A percentile compares a stretch with the other conserved stretches of the same genome.
phyloP scores from a whole-genome alignment of 2,113 vertebrate species.

The Labeo rohita region DNA sequence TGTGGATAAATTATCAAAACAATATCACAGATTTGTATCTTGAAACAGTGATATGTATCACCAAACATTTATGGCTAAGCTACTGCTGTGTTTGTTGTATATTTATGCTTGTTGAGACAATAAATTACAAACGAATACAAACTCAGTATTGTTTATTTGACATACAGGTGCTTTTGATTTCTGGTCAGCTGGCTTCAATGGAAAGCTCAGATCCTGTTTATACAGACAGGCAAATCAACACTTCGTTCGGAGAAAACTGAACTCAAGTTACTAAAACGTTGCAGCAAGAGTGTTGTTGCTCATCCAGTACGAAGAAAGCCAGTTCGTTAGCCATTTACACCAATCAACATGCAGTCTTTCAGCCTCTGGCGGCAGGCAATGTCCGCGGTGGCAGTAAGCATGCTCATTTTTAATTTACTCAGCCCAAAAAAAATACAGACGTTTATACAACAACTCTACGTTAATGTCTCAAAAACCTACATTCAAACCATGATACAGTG shows the following conservation, averaged over 20 bases:
- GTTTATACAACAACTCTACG: conserved; percentile 76
- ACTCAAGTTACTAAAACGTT: conserved; percentile 56
- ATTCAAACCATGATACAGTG: conserved; percentile 74
- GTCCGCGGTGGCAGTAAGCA: conserved; percentile 49
- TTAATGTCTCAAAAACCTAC: conserved; percentile 77
- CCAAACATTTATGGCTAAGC: not conserved
- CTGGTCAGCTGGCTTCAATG: conserved; percentile 71
- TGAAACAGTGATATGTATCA: not conserved
- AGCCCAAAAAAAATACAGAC: conserved; percentile 51
- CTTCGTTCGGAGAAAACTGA: conserved; percentile 62
- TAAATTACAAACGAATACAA: conserved; percentile 65
- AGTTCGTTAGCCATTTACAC: conserved; percentile 45
- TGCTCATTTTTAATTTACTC: conserved; percentile 60
- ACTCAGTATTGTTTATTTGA: conserved; percentile 83
- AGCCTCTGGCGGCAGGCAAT: conserved; percentile 49
- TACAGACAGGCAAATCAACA: conserved; percentile 67
- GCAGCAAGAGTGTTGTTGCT: conserved; percentile 71
- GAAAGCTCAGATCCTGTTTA: conserved; percentile 70
- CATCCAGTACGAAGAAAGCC: conserved; percentile 69
- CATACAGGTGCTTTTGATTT: conserved; percentile 77
- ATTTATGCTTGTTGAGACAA: conserved; percentile 26
- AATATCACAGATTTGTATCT: not conserved
- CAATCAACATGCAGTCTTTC: conserved; percentile 60
- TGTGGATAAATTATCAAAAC: not conserved
- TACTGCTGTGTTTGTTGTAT: not conserved